Conservation (phyloP, 2,113 vertebrate genomes). For the Lonchura striata region DNA sequence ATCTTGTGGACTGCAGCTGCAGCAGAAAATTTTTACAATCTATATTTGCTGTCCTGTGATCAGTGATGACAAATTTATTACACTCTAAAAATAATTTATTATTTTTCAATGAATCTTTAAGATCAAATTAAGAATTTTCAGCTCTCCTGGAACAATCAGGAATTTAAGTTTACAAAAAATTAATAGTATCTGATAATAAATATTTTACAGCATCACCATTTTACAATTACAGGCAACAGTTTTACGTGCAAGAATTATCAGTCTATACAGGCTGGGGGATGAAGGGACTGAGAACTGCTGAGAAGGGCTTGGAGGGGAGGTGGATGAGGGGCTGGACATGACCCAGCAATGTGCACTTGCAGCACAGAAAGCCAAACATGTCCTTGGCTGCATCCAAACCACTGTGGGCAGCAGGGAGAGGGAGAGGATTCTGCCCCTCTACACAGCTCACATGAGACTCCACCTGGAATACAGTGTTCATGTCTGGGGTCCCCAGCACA, state of each 20-base stretch:
- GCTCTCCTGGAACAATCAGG: not conserved
- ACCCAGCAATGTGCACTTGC: fast-evolving
- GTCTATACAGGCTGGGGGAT: too few species aligned
- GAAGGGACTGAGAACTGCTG: not conserved
- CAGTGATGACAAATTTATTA: not conserved
- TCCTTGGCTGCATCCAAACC: not conserved
- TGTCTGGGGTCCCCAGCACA: not conserved
- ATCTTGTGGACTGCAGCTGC: slow-evolving; percentile 55
- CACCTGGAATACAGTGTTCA: not conserved
- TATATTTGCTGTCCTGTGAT: not conserved
- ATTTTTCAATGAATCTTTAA: not conserved
- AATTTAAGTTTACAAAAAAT: not conserved
- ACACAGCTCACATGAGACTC: not conserved
- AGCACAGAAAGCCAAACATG: fast-evolving
- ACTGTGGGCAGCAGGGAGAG: fast-evolving
- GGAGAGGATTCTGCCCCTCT: not conserved
- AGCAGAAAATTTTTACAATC: not conserved
- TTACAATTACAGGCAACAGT: not conserved
- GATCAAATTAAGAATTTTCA: not conserved
- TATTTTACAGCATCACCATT: slow-evolving; percentile 1
- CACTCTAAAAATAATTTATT: not conserved
- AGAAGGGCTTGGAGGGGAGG: not conserved
- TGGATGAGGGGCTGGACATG: not conserved
- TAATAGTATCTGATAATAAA: slow-evolving; percentile 19
- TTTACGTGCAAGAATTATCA: slow-evolving; percentile 8